Base-by-base conservation (phyloP, 2,888 invertebrate species). In the Magallana nippona region DNA sequence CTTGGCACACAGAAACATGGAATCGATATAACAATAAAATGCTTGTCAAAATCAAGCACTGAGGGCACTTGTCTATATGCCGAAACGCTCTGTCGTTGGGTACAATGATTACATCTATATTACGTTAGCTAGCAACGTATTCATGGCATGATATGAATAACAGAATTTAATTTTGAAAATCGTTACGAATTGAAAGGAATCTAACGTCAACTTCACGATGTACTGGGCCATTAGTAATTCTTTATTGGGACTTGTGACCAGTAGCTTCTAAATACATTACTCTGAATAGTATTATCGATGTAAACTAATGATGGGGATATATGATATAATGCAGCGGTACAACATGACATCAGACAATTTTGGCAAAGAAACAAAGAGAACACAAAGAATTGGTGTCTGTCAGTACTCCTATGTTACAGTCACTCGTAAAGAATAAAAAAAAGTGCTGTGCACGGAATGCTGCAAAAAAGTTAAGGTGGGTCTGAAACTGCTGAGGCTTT, bases 281-380 rank as follows among this genome's bases (percentile, higher is more conserved):
- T 44, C 44, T 44, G 44, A 44, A 44, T 44, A 44, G 44, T 44
- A 44, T 44, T 44, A 44, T 44, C 44, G 8, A 44, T 44, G 44
- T 44, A 44, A 44, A 44, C 5, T 44, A 44, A 44, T 44, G 44
- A 8, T 44, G 44, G 44, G 44, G 44, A 44, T 44, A 44, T 44
- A 44, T 44, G 44, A 44, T 44, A 44, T 60, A 15, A 17, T n/a
- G n/a, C 8, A 17, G n/a, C 60, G 60, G 8, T 60, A 60, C 60
- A n/a, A n/a, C 60, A n/a, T 32, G 71, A 71, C 71, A 27, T 19
- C 32, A 71, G 32, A 22, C n/a, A 60, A 8, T 71, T 8, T 27
- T 71, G 71, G 71, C 71, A 71, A 27, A 71, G 71, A 71, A 71
- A 71, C 71, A 71, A 71, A 71, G 27, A 11, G 71, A 15, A 5